A percentile compares a stretch with the other conserved stretches of the same genome.
Evolutionary conservation across 2,888 invertebrate species (phyloP).

Genomic region (Acrocera orbiculus): DNA sequence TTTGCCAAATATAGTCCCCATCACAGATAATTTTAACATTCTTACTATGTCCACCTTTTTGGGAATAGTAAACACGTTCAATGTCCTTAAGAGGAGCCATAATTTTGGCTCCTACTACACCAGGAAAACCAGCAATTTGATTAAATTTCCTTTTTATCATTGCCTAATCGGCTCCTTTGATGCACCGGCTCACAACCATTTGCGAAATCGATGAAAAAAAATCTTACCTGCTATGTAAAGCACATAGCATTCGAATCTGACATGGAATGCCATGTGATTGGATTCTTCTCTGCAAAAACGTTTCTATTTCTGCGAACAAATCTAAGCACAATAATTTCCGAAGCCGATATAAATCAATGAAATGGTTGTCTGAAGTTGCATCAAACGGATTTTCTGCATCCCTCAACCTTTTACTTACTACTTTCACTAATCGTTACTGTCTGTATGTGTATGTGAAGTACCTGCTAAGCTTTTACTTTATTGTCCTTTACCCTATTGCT

Average conservation of each 20-base stretch:
- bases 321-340: slow-evolving; percentile 3
- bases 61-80: slow-evolving; percentile 4
- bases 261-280: neutral
- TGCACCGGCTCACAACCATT: slow-evolving; percentile 2
- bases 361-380: slow-evolving; percentile 1
- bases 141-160: neutral
- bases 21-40: slow-evolving; percentile 8
- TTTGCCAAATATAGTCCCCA: slow-evolving; percentile 5
- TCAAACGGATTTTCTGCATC: slow-evolving; percentile 4
- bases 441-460: too few species aligned
- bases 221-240: slow-evolving; percentile 1
- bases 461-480: too few species aligned
- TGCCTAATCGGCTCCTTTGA: neutral
- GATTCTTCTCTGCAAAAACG: neutral
- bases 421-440: neutral
- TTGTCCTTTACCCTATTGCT: too few species aligned
- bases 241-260: neutral
- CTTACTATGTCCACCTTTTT: slow-evolving; percentile 8
- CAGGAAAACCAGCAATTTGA: neutral
- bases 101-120: neutral
- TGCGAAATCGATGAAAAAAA: slow-evolving; percentile 1
- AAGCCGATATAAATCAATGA: slow-evolving; percentile 4
- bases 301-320: neutral
- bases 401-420: slow-evolving; percentile 1
- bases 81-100: neutral